Conservation (phyloP, 35 echinoderm and acorn worm species). For the Apostichopus japonicus region DNA sequence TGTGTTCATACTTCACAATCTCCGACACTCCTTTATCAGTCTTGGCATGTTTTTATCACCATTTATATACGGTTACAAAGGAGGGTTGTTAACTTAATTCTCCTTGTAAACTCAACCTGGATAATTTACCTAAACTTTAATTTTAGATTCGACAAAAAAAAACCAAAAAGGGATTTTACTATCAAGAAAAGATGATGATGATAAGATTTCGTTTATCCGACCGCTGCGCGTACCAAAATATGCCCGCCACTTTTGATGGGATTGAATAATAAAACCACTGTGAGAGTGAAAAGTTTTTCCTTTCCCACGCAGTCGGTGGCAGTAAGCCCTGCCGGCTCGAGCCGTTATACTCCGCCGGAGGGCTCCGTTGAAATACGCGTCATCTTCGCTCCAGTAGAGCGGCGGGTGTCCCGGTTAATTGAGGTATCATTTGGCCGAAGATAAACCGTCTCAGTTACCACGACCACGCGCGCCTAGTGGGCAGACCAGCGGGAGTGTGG, state of each 20-base stretch:
- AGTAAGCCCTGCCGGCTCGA: constrained; percentile 16
- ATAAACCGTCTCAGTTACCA: constrained; percentile 30
- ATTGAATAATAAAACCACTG: constrained; percentile 51
- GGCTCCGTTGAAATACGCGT: constrained; percentile 35
- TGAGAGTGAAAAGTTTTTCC: constrained; percentile 48
- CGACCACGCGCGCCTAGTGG: constrained; percentile 29
- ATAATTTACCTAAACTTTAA: constrained; percentile 4
- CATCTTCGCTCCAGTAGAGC: constrained; percentile 33
- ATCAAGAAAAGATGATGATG: background rate
- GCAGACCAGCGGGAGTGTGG: constrained; percentile 37
- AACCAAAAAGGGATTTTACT: background rate
- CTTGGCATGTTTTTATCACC: constrained; percentile 22
- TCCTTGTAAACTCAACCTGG: constrained; percentile 13
- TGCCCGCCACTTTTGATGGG: constrained; percentile 47
- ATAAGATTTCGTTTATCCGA: constrained; percentile 18
- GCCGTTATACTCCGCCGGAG: constrained; percentile 51
- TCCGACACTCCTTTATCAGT: background rate
- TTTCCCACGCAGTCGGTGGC: constrained; percentile 51
- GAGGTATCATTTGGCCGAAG: constrained; percentile 43
- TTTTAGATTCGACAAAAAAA: background rate
- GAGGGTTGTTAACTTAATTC: background rate
- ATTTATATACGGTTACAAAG: background rate
- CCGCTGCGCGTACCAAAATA: constrained; percentile 38
- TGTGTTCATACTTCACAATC: background rate
- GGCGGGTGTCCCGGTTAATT: constrained; percentile 46